Conservation (phyloP, 1,140 invertebrate species). For the Euwallacea similis region DNA sequence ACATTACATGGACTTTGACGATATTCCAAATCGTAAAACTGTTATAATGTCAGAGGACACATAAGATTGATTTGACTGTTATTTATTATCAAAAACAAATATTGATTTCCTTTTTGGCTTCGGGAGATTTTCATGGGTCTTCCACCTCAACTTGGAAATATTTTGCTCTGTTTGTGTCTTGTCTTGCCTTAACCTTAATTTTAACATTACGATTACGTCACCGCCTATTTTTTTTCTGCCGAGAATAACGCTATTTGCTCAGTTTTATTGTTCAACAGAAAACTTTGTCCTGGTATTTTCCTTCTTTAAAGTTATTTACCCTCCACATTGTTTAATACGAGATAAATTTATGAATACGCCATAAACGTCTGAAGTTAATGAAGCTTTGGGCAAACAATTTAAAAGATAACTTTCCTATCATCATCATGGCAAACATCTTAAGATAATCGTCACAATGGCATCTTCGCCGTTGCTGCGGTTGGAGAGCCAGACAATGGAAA, state of each 20-base stretch:
- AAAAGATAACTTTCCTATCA: slow-evolving; percentile 33
- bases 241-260: neutral
- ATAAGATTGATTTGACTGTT: too few relatives aligned
- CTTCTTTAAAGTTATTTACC: slow-evolving; percentile 31
- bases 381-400: slow-evolving; percentile 29
- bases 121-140: too few relatives aligned
- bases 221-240: neutral
- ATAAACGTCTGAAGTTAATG: slow-evolving; percentile 37
- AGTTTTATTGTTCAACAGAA: slow-evolving; percentile 32
- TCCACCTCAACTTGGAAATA: too few relatives aligned
- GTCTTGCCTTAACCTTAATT: neutral
- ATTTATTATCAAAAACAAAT: too few relatives aligned
- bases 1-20: neutral
- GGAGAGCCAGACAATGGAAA: slow-evolving; percentile 5
- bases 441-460: slow-evolving; percentile 24
- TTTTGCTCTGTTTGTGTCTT: neutral
- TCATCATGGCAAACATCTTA: slow-evolving; percentile 26
- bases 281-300: slow-evolving; percentile 28
- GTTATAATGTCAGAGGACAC: neutral
- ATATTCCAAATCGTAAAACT: slow-evolving; percentile 4
- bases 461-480: neutral
- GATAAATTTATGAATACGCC: slow-evolving; percentile 38
- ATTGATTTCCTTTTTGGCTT: too few relatives aligned
- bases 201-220: neutral
- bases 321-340: slow-evolving; percentile 33